phyloP scores from a whole-genome alignment of 2,888 invertebrate species.

The Andrena camellia region DNA sequence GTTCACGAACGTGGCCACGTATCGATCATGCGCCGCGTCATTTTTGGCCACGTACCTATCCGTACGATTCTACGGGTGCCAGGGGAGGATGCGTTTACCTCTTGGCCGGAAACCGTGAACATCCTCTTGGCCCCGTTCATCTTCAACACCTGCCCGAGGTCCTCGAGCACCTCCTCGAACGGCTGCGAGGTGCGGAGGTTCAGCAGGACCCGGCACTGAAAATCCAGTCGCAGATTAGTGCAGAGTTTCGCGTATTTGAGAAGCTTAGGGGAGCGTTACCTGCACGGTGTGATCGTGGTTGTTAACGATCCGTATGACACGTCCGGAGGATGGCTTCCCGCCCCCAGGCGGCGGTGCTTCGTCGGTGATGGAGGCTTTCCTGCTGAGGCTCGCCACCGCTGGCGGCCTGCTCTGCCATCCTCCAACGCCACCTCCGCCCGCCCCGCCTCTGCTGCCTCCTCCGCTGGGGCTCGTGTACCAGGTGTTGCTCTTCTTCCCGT shows the following conservation, averaged over 20 bases:
- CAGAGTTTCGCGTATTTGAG: background rate
- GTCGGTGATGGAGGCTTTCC: constrained; percentile 94
- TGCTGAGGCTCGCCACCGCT: constrained; percentile 88
- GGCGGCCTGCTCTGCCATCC: constrained; percentile 87
- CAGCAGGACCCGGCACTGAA: constrained; percentile 94
- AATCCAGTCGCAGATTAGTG: constrained; percentile 38
- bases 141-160: constrained; percentile 96
- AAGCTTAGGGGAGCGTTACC: constrained; percentile 85
- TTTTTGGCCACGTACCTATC: background rate
- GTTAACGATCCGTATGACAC: constrained; percentile 96
- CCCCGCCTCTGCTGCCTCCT: constrained; percentile 84
- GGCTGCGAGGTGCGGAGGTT: constrained; percentile 97
- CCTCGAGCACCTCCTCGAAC: constrained; percentile 97
- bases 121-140: constrained; percentile 96
- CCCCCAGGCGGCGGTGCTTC: constrained; percentile 90
- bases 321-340: constrained; percentile 92
- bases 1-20: constrained; percentile 39
- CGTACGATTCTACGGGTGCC: background rate
- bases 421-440: constrained; percentile 77
- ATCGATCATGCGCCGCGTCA: constrained; percentile 58
- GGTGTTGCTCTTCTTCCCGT: constrained; percentile 96
- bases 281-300: constrained; percentile 96
- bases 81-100: constrained; percentile 86
- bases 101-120: constrained; percentile 96
- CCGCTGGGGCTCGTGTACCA: constrained; percentile 90